These are phyloP conservation scores for Habropoda laboriosa DNA, from an alignment of 1,140 invertebrate genomes.

Conservation along the genomic window DNA sequence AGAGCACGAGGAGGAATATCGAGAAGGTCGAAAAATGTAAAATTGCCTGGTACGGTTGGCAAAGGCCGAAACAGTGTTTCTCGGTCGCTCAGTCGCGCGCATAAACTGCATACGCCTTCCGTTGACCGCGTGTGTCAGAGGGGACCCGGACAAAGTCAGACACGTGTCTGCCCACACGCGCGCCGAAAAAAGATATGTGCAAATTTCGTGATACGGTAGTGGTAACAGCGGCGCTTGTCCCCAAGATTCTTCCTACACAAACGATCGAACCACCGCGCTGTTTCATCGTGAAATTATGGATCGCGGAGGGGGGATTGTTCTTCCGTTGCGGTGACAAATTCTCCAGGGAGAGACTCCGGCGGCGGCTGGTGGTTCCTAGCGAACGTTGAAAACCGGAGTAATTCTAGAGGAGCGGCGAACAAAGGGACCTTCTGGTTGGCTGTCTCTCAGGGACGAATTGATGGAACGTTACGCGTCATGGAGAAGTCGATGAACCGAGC, in stretches of 20 bases:
- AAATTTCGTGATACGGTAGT: slow-evolving; percentile 43
- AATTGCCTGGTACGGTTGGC: background rate
- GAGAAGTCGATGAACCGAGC: slow-evolving; percentile 41
- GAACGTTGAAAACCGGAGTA: background rate
- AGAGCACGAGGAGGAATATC: no score
- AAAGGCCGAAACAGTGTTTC: background rate
- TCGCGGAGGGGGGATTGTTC: slow-evolving; percentile 26
- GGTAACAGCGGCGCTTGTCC: background rate
- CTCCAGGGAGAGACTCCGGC: slow-evolving; percentile 21
- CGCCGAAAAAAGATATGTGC: slow-evolving; percentile 40
- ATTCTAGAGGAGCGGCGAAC: background rate
- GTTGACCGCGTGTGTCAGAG: background rate
- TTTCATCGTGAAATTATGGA: slow-evolving; percentile 4
- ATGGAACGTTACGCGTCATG: slow-evolving; percentile 8
- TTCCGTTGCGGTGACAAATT: background rate
- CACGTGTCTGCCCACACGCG: slow-evolving; percentile 59
- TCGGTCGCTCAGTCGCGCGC: background rate
- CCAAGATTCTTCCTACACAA: slow-evolving; percentile 16
- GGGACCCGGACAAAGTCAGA: slow-evolving; percentile 25
- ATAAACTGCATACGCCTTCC: background rate
- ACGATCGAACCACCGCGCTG: background rate
- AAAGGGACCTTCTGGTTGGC: slow-evolving; percentile 4
- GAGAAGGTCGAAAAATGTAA: no score
- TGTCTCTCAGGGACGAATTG: slow-evolving; percentile 35
- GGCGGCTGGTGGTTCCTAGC: slow-evolving; percentile 1